Conservation (phyloP, 2,888 invertebrate species). For the Heliconius cydno region DNA sequence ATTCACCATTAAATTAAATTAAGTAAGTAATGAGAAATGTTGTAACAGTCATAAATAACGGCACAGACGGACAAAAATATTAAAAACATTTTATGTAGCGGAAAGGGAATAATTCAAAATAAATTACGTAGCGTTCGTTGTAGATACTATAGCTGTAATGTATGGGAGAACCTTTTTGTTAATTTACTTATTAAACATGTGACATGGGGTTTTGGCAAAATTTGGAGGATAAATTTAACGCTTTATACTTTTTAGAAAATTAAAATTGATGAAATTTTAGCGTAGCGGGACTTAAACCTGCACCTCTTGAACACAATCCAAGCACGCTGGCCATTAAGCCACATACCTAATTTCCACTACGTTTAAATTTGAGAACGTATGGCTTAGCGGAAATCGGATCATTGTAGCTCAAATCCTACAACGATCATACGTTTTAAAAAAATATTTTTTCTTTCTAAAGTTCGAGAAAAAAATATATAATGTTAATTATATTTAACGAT, state of each 20-base stretch:
- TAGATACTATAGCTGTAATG: constrained; percentile 54
- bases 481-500: too few species aligned
- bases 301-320: neutral
- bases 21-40: constrained; percentile 24
- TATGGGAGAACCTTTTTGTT: constrained; percentile 60
- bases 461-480: too few species aligned
- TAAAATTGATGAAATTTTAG: neutral
- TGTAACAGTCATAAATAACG: constrained; percentile 35
- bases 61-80: constrained; percentile 40
- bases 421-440: too few species aligned
- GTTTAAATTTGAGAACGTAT: too few species aligned
- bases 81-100: constrained; percentile 49
- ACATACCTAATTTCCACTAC: too few species aligned
- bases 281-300: neutral
- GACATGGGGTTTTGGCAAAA: constrained; percentile 30
- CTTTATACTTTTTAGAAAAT: too few species aligned
- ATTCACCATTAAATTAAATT: constrained; percentile 24
- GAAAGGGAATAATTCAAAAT: constrained; percentile 53
- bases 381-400: too few species aligned
- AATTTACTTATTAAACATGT: constrained; percentile 58
- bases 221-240: neutral
- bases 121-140: constrained; percentile 55
- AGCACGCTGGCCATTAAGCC: too few species aligned
- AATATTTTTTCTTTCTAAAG: too few species aligned
- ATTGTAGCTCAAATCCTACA: too few species aligned